Base-by-base conservation (phyloP, 1,140 invertebrate species). In the Drosophila cardini region DNA sequence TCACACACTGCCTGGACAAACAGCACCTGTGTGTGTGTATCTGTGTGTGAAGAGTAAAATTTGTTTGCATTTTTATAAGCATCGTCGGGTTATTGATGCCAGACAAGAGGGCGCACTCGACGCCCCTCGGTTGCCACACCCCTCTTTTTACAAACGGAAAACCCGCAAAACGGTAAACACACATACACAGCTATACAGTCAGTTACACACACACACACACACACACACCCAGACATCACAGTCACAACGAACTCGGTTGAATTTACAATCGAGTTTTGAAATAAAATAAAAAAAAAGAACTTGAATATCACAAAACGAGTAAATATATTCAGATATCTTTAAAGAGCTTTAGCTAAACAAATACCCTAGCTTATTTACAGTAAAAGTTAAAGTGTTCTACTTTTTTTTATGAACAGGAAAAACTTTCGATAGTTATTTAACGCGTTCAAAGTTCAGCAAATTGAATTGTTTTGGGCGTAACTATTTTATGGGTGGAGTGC, bases 11-110 rank as follows among this genome's bases (percentile, higher is more conserved):
- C 52, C 43, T 72, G 56, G 61, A 70, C 53, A 57, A 50, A 57
- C 60, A 80, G 78, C 81, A 85, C 77, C 81, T 84, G 46, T 60
- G 16, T 56, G 48, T 72, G 55, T 26, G 10, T 45, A 9, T 58
- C n/a, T 60, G 34, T 53, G 53, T 50, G 46, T 58, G 58, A 26
- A 16, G 58, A 48, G 38, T 48, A 50, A 89, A 83, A 89, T 89
- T 89, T 89, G 84, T 87, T 87, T 89, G 84, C 84, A 89, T 89
- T 89, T 89, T 89, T 80, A 78, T 89, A 83, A 80, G 84, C 86
- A 74, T 76, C 64, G 72, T 71, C 72, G 62, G 69, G 74, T 67
- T 72, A 76, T 76, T 72, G 74, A 76, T 72, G 74, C 74, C 74
- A 65, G 69, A 72, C 70, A 65, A 57, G 70, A 56, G 70, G 61